These are phyloP conservation scores for Ips typographus DNA, from an alignment of 1,140 invertebrate genomes.

Conservation along the genomic window DNA sequence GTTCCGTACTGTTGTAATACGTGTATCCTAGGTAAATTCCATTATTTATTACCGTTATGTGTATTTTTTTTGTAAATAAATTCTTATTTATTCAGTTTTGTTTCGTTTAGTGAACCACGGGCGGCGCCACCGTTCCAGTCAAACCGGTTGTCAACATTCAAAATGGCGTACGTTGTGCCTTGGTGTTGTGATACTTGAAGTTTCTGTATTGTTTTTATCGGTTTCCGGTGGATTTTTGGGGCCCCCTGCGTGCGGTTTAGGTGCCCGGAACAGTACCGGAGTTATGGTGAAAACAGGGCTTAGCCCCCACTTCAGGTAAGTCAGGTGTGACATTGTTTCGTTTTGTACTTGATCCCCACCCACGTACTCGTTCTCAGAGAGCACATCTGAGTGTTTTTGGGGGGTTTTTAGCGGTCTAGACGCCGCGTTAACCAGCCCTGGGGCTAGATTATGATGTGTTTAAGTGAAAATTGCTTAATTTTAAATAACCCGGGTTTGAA, in stretches of 20 bases:
- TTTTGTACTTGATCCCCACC: constrained; percentile 23
- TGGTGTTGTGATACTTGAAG: constrained; percentile 31
- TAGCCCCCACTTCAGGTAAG: constrained; percentile 12
- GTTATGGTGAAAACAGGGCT: neutral
- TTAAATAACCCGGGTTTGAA: no score
- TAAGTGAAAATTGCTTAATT: no score
- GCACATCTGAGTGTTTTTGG: no score
- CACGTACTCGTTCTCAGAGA: constrained; percentile 5
- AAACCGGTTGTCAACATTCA: constrained; percentile 5
- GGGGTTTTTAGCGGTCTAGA: no score
- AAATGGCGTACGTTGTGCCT: constrained; percentile 21
- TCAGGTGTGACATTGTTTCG: constrained; percentile 5
- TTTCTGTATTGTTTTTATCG: constrained; percentile 22
- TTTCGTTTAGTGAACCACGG: neutral
- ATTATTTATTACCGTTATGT: neutral
- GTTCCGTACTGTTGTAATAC: no score
- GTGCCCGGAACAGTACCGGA: neutral
- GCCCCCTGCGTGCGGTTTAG: constrained; percentile 1
- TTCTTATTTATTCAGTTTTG: neutral
- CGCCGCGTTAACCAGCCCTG: no score
- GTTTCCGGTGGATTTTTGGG: neutral
- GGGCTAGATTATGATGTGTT: no score
- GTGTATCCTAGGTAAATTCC: no score
- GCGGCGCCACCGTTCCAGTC: constrained; percentile 12
- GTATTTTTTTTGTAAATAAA: constrained; percentile 12